Conservation (phyloP, 2,888 invertebrate genomes). For the Lacanobia wlatinum region DNA sequence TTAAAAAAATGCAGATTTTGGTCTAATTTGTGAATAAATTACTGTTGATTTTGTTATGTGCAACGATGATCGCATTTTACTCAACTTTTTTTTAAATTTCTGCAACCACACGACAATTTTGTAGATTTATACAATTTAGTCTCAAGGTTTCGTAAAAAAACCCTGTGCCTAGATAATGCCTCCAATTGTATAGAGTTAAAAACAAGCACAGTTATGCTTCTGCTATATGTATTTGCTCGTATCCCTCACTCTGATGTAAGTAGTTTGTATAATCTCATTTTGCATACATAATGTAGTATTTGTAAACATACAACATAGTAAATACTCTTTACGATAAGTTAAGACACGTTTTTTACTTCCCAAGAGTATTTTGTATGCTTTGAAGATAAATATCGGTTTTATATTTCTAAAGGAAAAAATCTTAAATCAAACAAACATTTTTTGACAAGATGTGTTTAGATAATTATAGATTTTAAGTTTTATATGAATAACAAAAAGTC, state of each 20-base stretch:
- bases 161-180: no score
- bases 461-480: slow-evolving; percentile 2
- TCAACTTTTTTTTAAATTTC: no score
- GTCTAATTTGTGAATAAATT: no score
- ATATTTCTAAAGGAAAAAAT: not conserved
- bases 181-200: no score
- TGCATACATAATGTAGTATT: slow-evolving; percentile 21
- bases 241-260: not conserved
- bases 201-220: no score
- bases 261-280: slow-evolving; percentile 5
- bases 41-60: no score
- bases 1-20: no score
- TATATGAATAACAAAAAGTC: slow-evolving; percentile 11
- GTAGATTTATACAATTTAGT: no score
- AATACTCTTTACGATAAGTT: not conserved
- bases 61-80: no score
- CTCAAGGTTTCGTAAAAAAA: no score
- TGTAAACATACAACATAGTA: slow-evolving; percentile 8
- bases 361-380: not conserved
- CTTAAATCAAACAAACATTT: not conserved
- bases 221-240: no score
- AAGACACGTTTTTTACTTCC: not conserved
- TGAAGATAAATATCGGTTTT: not conserved
- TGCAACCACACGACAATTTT: no score
- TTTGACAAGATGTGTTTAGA: not conserved